These are phyloP conservation scores for Agraylea sexmaculata DNA, from an alignment of 1,140 invertebrate genomes.

Conservation along the genomic window DNA sequence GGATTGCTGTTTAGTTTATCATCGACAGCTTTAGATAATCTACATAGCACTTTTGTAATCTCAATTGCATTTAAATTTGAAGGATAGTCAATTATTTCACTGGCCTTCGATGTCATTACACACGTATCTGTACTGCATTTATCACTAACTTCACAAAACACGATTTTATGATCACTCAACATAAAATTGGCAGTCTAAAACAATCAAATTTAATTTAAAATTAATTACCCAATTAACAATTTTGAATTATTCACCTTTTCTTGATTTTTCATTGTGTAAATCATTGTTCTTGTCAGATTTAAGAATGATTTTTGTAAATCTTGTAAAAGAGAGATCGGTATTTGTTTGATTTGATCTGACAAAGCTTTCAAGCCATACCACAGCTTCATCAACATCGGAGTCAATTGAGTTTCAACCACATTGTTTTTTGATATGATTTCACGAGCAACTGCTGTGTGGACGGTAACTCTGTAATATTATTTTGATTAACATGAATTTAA, in stretches of 20 bases:
- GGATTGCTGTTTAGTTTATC: constrained; percentile 23
- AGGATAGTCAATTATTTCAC: constrained; percentile 21
- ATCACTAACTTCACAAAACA: constrained; percentile 25
- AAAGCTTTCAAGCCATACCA: constrained; percentile 26
- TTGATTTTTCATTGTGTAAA: constrained; percentile 30
- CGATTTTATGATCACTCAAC: constrained; percentile 25
- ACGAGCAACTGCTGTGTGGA: constrained; percentile 34
- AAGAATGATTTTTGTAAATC: constrained; percentile 25
- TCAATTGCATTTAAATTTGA: constrained; percentile 16
- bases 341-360: constrained; percentile 24
- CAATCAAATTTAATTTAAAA: not conserved
- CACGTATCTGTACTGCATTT: constrained; percentile 21
- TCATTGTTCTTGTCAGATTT: constrained; percentile 24
- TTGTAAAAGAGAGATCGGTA: constrained; percentile 22
- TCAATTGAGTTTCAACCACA: constrained; percentile 31
- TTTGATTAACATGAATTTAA: not conserved
- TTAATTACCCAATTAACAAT: not conserved
- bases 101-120: constrained; percentile 21
- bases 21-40: constrained; percentile 27
- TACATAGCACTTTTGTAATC: constrained; percentile 25
- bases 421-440: constrained; percentile 34
- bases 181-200: constrained; percentile 31
- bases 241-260: constrained; percentile 26
- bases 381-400: constrained; percentile 26
- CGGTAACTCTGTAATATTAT: constrained; percentile 29